Base-by-base conservation (phyloP, 2,888 invertebrate species). In the Drosophila paramelanica region DNA sequence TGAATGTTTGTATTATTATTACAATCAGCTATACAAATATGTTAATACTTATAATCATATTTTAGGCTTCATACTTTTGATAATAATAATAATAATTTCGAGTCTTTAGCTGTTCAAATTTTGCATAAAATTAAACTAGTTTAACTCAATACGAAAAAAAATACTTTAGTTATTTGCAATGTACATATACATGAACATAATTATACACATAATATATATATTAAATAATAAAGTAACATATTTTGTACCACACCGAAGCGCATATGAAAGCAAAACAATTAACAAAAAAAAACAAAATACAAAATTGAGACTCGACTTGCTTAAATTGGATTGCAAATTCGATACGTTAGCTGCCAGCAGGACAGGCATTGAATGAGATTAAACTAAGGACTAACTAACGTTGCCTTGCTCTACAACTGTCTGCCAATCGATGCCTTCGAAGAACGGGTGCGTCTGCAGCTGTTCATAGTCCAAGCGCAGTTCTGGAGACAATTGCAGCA, bases 361-460 rank as follows among this genome's bases (percentile, higher is more conserved):
- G 3, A 0, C 13, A 5, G 17, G 13, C n/a, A 25, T 13, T 36
- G 13, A 8, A 1, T 3, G 33, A 17, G n/a, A 17, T 42, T 10
- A 25, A 55, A 20, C 38, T 56, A 33, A 17, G 17, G 41, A 3
- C 31, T 71, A 71, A 3, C 31, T 71, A 71, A 77, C 81, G 8
- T 78, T 72, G 52, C 91, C 91, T 59, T 81, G 80, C 10, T 80
- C 69, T 23, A 75, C 57, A 38, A 91, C 67, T 11, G 77, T 71
- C 14, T 83, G 83, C 92, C 92, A 92, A 67, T 91, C 85, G 46
- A 91, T 90, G 14, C 87, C 90, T 13, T 83, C 77, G 64, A 93
- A 93, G 64, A 91, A 92, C 0, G 67, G 55, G 83, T 93, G 92
- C 0, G 57, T 46, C 69, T 90, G 88, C 45, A 93, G 83, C 60